Evolutionary conservation across 2,888 invertebrate species (phyloP).

Genomic region (Strigamia transsilvanica): DNA sequence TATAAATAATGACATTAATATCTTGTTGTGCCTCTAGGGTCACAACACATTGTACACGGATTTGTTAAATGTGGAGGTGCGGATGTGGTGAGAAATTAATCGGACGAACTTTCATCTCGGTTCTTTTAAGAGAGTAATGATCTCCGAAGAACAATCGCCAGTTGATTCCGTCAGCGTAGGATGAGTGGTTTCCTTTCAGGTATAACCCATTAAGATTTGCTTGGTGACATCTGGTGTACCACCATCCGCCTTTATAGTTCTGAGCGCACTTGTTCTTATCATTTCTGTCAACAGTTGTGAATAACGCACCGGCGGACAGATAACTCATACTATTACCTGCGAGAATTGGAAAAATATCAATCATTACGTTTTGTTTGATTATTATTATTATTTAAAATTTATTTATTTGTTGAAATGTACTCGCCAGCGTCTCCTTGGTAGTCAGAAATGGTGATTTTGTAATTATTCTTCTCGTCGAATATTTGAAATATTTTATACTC

Average conservation of each 20-base stretch:
- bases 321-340: slow-evolving; percentile 73
- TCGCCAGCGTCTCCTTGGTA: neutral
- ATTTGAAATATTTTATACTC: neutral
- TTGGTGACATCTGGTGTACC: slow-evolving; percentile 76
- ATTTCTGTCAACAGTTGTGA: slow-evolving; percentile 73
- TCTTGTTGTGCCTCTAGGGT: too few relatives aligned
- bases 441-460: neutral
- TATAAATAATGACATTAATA: too few relatives aligned
- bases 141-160: too few relatives aligned
- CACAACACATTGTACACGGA: too few relatives aligned
- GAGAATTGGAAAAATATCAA: neutral
- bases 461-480: neutral
- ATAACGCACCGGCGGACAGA: neutral
- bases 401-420: neutral
- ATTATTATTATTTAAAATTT: neutral
- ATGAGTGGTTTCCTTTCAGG: slow-evolving; percentile 62
- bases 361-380: too few relatives aligned
- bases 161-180: slow-evolving; percentile 12
- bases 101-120: too few relatives aligned
- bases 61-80: too few relatives aligned
- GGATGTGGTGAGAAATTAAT: too few relatives aligned
- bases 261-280: slow-evolving; percentile 75
- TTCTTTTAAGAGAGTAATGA: too few relatives aligned
- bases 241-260: slow-evolving; percentile 76
- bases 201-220: slow-evolving; percentile 75